Base-by-base conservation (phyloP, 2,113 vertebrate genomes). In the Chaetura pelagica region DNA sequence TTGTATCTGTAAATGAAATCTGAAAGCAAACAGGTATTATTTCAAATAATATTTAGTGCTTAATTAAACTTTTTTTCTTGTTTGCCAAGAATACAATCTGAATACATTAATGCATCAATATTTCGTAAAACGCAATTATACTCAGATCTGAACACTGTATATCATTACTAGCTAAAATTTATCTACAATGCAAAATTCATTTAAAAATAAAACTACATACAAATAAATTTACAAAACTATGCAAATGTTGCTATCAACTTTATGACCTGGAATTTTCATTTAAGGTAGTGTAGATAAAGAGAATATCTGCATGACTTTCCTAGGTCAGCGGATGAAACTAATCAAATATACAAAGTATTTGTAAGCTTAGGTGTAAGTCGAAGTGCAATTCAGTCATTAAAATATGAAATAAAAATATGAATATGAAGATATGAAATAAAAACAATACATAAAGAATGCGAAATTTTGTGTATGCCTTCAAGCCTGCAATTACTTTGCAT, bases 51-150 rank as follows among this genome's bases (percentile, higher is more conserved):
- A 75, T 84, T 95, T 89, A 86, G n/a, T 57, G 55, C 20, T 84
- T 91, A 89, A 92, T 91, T 94, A 93, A 91, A 67, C 42, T 14
- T 89, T 94, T 48, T 74, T 93, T 67, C 35, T 72, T 81, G 10
- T 69, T 93, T 85, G 51, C 29, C 35, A 93, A 32, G 23, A 88
- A 91, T 86, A 38, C 2, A 69, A 59, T 75, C 74, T 83, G 18
- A 87, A 30, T 85, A 67, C 13, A 71, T 46, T 69, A 87, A 86
- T 93, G 79, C 48, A 89, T 85, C 38, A 68, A 32, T 94, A 94
- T 90, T 94, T 91, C 40, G 80, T 72, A 90, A 80, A 94, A 93
- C 46, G 18, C 29, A 89, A 34, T 96, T 94, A 73, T 62, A 10
- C 23, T 77, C 29, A 89, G 67, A 90, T 78, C 12, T 24, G 48